A percentile compares a stretch with the other conserved stretches of the same genome.
Evolutionary conservation across 2,888 invertebrate genomes (phyloP).

Genomic region (Brachypterus glaber): DNA sequence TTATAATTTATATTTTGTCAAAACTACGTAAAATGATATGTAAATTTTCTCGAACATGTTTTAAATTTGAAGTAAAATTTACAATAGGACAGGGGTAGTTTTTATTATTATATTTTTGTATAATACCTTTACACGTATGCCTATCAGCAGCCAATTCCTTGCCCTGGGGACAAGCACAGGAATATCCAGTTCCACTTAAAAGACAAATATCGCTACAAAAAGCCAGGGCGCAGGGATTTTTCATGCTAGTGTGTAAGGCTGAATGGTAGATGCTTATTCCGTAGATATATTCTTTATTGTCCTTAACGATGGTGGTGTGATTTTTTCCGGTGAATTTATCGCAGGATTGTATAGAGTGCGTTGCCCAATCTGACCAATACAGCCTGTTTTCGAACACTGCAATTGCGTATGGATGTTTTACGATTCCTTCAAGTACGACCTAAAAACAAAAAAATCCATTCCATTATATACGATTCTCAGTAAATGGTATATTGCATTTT

Average conservation of each 20-base stretch:
- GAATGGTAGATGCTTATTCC: constrained; percentile 71
- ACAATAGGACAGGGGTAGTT: no score
- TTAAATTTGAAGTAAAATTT: no score
- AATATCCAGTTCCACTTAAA: constrained; percentile 48
- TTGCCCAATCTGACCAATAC: constrained; percentile 86
- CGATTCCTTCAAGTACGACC: constrained; percentile 47
- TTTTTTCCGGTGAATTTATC: constrained; percentile 68
- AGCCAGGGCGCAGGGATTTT: constrained; percentile 53
- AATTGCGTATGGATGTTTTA: constrained; percentile 74
- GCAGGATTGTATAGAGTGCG: constrained; percentile 62
- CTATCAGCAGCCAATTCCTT: constrained; percentile 49
- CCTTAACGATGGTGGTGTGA: constrained; percentile 46
- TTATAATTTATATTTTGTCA: no score
- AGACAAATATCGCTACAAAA: constrained; percentile 73
- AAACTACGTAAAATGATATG: no score
- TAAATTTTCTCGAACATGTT: no score
- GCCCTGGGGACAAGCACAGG: constrained; percentile 70
- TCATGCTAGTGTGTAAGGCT: constrained; percentile 44
- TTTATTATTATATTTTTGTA: no score
- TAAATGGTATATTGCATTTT: no score
- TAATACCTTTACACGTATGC: constrained; percentile 48
- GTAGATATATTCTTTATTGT: constrained; percentile 43
- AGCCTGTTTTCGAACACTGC: constrained; percentile 79
- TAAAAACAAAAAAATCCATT: no score
- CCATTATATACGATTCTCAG: no score